Conservation (phyloP, 1,140 invertebrate species). For the Chionoecetes opilio region DNA sequence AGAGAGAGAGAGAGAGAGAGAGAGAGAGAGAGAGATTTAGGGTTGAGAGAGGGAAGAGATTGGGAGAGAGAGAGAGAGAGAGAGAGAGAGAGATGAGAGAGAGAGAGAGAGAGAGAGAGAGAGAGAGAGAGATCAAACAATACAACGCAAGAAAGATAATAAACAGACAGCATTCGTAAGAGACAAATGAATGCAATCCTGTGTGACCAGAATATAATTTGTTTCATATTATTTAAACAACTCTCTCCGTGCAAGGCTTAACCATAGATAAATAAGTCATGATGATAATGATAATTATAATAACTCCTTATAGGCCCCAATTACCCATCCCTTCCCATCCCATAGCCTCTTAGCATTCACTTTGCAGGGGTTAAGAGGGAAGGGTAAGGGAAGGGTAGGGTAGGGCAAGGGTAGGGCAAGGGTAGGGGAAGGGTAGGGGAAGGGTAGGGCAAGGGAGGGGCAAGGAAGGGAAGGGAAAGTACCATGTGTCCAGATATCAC, state of each 20-base stretch:
- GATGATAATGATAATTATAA: not conserved
- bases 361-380: not conserved
- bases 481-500: slow-evolving; percentile 18
- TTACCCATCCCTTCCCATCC: not conserved
- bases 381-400: not conserved
- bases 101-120: no score
- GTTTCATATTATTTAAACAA: not conserved
- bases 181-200: not conserved
- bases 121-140: no score
- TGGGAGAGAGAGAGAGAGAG: no score
- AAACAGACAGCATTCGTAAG: no score
- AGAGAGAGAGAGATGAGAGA: no score
- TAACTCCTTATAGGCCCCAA: not conserved
- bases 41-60: no score
- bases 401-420: not conserved
- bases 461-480: not conserved
- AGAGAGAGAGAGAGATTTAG: no score
- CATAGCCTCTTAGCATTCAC: not conserved
- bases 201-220: not conserved
- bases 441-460: not conserved
- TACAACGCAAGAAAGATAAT: no score
- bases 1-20: no score
- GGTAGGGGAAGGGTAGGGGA: not conserved
- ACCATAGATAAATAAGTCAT: not conserved
- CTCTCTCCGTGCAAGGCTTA: no score